Evolutionary conservation across 2,888 invertebrate genomes (phyloP).

Genomic region (Parelbella ahira): DNA sequence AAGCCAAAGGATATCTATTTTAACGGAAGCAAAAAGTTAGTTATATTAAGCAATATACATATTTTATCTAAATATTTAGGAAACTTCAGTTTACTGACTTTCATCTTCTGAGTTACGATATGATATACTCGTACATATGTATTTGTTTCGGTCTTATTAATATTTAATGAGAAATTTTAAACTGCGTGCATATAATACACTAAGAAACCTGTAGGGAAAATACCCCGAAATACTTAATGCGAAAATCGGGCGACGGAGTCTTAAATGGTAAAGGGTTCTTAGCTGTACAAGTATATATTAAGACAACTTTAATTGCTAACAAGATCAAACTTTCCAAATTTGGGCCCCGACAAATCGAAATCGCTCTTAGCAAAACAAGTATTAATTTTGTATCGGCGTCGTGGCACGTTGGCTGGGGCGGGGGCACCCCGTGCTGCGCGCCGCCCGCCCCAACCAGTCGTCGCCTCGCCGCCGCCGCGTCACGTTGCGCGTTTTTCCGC

Average conservation of each 20-base stretch:
- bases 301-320: conserved; percentile 71
- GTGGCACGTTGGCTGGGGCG: conserved; percentile 45
- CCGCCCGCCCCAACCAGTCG: conserved; percentile 66
- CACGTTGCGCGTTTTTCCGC: conserved; percentile 46
- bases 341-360: conserved; percentile 76
- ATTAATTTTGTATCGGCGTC: conserved; percentile 78
- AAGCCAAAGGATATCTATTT: too few relatives aligned
- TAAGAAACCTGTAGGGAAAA: too few relatives aligned
- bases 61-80: too few relatives aligned
- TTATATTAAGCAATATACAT: too few relatives aligned
- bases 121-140: too few relatives aligned
- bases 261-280: conserved; percentile 28
- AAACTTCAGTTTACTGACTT: too few relatives aligned
- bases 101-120: too few relatives aligned
- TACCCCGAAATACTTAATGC: too few relatives aligned
- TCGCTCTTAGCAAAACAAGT: conserved; percentile 79
- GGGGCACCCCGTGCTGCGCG: conserved; percentile 58
- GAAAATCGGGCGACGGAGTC: conserved; percentile 28
- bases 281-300: conserved; percentile 32
- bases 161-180: too few relatives aligned
- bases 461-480: conserved; percentile 54
- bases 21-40: too few relatives aligned
- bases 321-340: conserved; percentile 77
- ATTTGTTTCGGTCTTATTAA: too few relatives aligned
- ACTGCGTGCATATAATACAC: too few relatives aligned